These are phyloP conservation scores for Pampus argenteus DNA, from an alignment of 2,797 vertebrate species.

Conservation along the genomic window DNA sequence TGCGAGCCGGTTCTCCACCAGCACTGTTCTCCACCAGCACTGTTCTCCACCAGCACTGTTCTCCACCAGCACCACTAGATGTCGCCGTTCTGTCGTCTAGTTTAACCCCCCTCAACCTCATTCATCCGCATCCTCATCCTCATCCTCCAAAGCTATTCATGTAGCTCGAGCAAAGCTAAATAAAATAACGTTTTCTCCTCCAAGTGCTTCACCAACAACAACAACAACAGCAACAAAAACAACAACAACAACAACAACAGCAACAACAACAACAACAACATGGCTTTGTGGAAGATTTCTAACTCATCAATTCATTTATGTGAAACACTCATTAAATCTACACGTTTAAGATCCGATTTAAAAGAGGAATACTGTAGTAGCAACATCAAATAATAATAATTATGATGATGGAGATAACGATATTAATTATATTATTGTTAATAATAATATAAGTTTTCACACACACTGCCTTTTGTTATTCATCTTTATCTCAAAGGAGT, in stretches of 20 bases:
- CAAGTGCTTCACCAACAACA: neutral
- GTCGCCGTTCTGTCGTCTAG: slow-evolving; percentile 65
- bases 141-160: slow-evolving; percentile 13
- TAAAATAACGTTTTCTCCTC: slow-evolving; percentile 1
- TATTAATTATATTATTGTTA: slow-evolving; percentile 18
- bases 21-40: slow-evolving; percentile 26
- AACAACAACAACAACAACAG: too few relatives aligned
- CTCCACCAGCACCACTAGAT: slow-evolving; percentile 73
- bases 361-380: neutral
- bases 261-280: too few relatives aligned
- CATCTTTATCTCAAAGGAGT: neutral
- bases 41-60: slow-evolving; percentile 1
- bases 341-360: neutral
- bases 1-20: neutral
- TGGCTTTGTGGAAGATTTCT: neutral
- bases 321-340: too few relatives aligned
- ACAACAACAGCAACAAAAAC: too few relatives aligned
- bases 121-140: slow-evolving; percentile 29
- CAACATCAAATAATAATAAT: neutral
- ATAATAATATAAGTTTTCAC: neutral
- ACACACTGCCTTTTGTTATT: neutral
- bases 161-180: slow-evolving; percentile 19
- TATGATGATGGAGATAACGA: slow-evolving; percentile 4
- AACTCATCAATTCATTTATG: slow-evolving; percentile 1
- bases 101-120: neutral